A percentile compares a stretch with the other conserved stretches of the same genome.
Evolutionary conservation across 2,888 invertebrate species (phyloP).

Genomic region (Stenchaetothrips biformis): DNA sequence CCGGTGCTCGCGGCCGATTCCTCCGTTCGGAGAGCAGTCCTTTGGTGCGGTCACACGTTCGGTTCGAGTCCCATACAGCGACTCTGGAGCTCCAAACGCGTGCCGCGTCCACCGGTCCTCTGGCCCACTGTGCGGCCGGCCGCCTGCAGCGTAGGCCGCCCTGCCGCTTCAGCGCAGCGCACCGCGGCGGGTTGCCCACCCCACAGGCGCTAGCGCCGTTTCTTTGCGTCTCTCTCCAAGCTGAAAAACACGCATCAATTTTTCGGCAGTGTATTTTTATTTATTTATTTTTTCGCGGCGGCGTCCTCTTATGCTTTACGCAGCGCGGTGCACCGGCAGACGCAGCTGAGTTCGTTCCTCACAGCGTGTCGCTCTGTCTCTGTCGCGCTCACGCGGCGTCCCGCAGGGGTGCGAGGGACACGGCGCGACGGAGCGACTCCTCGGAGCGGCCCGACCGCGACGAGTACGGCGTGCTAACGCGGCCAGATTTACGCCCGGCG

Average conservation of each 20-base stretch:
- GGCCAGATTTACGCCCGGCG: constrained; percentile 13
- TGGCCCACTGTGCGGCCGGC: neutral
- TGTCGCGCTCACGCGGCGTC: neutral
- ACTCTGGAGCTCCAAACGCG: too few species aligned
- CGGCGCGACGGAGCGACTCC: too few species aligned
- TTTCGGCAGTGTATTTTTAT: too few species aligned
- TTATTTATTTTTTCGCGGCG: too few species aligned
- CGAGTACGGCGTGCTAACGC: neutral
- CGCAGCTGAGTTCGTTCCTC: neutral
- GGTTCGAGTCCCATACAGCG: too few species aligned
- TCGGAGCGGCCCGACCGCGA: too few species aligned
- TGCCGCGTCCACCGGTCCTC: too few species aligned
- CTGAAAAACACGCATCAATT: too few species aligned
- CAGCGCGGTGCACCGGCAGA: neutral
- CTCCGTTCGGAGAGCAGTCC: too few species aligned
- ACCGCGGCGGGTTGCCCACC: neutral
- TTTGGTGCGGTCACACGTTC: too few species aligned
- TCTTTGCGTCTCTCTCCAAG: neutral
- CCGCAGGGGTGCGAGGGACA: neutral
- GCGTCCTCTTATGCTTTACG: too few species aligned
- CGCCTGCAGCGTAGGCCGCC: neutral
- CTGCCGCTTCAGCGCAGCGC: neutral
- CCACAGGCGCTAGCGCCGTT: neutral
- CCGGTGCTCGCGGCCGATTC: too few species aligned
- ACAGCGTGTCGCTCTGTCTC: neutral